Evolutionary conservation across 2,888 invertebrate species (phyloP).

Genomic region (Barypeithes pellucidus): DNA sequence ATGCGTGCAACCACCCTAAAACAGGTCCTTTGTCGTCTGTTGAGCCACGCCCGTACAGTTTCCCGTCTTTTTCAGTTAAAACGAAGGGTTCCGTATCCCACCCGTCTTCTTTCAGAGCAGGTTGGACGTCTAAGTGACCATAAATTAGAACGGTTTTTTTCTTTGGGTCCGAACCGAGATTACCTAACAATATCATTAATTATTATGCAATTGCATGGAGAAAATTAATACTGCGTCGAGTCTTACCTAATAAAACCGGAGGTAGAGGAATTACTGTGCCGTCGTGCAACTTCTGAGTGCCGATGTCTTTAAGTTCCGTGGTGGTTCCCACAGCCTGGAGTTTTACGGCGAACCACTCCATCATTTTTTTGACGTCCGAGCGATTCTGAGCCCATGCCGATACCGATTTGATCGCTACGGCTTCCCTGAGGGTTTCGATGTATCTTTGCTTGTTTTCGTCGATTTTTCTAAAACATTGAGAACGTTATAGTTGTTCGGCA

Average conservation of each 20-base stretch:
- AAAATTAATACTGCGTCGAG: too few relatives aligned
- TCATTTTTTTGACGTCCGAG: conserved; percentile 77
- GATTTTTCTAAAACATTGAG: conserved; percentile 75
- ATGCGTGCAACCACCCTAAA: conserved; percentile 94
- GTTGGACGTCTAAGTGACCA: conserved; percentile 99
- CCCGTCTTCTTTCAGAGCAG: conserved; percentile 93
- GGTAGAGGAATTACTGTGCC: conserved; percentile 85
- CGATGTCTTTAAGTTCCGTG: conserved; percentile 73
- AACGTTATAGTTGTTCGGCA: not conserved
- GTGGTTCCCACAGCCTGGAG: conserved; percentile 70
- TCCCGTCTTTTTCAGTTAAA: conserved; percentile 89
- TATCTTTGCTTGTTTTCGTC: conserved; percentile 84
- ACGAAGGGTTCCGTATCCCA: conserved; percentile 97
- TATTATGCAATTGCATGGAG: too few relatives aligned
- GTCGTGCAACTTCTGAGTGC: conserved; percentile 81
- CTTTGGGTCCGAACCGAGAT: conserved; percentile 83
- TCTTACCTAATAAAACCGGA: conserved; percentile 84
- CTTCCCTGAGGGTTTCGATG: conserved; percentile 84
- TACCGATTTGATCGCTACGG: conserved; percentile 94
- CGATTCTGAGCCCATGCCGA: conserved; percentile 90
- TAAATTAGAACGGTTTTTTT: conserved; percentile 97
- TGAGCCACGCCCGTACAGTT: conserved; percentile 90
- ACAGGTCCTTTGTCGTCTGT: conserved; percentile 96
- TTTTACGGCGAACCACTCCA: conserved; percentile 82
- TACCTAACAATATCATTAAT: too few relatives aligned